Evolutionary conservation across 2,113 vertebrate genomes (phyloP), one percentile per base, ranked within the genome.

Genomic region (Syrrhaptes paradoxus): DNA sequence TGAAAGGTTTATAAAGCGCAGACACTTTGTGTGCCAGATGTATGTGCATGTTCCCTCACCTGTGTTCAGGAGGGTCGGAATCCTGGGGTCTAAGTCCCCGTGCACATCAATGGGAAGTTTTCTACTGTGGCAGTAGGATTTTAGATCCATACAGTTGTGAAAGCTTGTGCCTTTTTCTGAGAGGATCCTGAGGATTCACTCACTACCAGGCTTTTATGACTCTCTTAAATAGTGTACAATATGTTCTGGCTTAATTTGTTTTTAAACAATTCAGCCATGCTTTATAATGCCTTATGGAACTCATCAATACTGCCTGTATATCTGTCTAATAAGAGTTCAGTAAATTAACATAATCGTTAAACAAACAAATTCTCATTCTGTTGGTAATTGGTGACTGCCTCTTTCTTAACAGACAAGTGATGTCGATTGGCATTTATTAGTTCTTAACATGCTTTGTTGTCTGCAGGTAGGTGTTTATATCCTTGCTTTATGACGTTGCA

Each of bases 301-400:
- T 87, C 90, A 72, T 94, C 85, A 72, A 38, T 94, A 92, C 31
- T 86, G 41, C 31, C 49, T 86, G 26, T 61, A 21, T 89, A 65
- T 67, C 76, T 75, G 48, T 90, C 73, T 87, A 85, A 48, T 86
- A 91, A 75, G 57, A 81, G 41, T 75, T 91, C 45, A 68, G 57
- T 87, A 70, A 91, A 94, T 94, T 84, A 94, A 54, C 79, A 75
- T 95, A 82, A 94, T 82, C 74, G 75, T 95, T 89, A 85, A 95
- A 78, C 34, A 89, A 89, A 72, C 58, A 93, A 57, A 81, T 78
- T 91, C 55, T 70, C 28, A 8, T 95, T 95, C 61, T 78, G 18
- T 80, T 78, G n/a, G 79, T 80, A 84, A 78, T 63, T 74, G 68
- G 65, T 74, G 63, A 61, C 79, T 89, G 81, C 62, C 51, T 86